phyloP scores from a whole-genome alignment of 37 sponge, comb jelly and placozoan species.

The Hexactinellida sp. region DNA sequence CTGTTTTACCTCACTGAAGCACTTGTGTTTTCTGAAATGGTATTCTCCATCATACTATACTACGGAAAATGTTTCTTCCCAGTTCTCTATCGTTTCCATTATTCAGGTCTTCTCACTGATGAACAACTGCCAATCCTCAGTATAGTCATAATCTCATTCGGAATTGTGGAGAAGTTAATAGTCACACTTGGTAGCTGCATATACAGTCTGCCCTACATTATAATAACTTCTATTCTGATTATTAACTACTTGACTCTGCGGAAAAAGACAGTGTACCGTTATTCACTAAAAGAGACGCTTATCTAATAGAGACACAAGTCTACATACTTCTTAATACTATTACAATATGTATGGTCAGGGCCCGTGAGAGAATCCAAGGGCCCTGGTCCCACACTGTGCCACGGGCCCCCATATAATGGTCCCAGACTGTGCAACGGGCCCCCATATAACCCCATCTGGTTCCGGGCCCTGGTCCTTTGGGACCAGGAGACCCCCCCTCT shows the following conservation, averaged over 20 bases:
- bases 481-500: too few relatives aligned
- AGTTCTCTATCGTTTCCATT: not conserved
- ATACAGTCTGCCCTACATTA: not conserved
- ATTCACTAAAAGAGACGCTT: not conserved
- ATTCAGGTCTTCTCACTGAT: not conserved
- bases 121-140: not conserved
- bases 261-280: not conserved
- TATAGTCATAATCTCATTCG: not conserved
- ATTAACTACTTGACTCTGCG: not conserved
- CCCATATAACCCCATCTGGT: too few relatives aligned
- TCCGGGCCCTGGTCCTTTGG: too few relatives aligned
- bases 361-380: too few relatives aligned
- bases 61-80: slow-evolving; percentile 1
- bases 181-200: not conserved
- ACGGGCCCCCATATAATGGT: too few relatives aligned
- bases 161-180: not conserved
- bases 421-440: too few relatives aligned
- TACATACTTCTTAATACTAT: not conserved
- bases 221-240: not conserved
- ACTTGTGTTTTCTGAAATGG: not conserved
- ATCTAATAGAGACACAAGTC: not conserved
- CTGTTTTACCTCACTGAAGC: not conserved
- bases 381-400: too few relatives aligned
- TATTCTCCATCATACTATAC: not conserved
- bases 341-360: too few relatives aligned